Evolutionary conservation across 2,888 invertebrate species (phyloP), one percentile per base, ranked within the genome.

Genomic region (Chalcis sispes): DNA sequence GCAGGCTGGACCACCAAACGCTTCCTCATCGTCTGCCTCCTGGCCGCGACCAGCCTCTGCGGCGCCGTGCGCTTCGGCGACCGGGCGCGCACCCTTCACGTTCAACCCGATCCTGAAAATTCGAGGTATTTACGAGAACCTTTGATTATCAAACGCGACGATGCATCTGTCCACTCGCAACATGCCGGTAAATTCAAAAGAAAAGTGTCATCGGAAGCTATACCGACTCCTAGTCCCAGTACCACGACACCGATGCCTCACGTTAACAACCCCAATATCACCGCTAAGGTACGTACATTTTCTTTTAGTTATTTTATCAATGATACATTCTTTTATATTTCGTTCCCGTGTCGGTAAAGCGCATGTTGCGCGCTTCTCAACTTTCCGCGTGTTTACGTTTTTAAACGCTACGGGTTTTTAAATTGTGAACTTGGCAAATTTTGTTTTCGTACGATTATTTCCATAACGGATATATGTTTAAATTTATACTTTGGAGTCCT

Each of bases 181-280:
- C 15, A 42, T 15, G 15, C 42, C 8, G 42, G 15, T 36, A 5
- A 77, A 77, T 15, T 52, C 77, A 67, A 72, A 79, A 20, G 80
- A 69, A 65, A 78, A 79, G 25, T 82, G 75, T 23, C 83, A 83
- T 81, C 83, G 81, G 83, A 82, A 85, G 15, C 42, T 42, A 84
- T 67, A 78, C 79, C 71, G 62, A 75, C 85, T 7, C 82, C 32
- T 5, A 81, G n/a, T n/a, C 80, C 3, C 79, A 86, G 50, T 81
- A 84, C 70, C 59, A 83, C 77, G 15, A 23, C 72, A 59, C 64
- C 18, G 82, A 79, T 18, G 29, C 77, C 36, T 42, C 59, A 70
- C 32, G 58, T 74, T 50, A 85, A 85, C 69, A 83, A 82, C 66
- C 84, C 86, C 61, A 86, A 87, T 75, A 87, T 88, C 71, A 82